Conservation (phyloP, 1,140 invertebrate species). For the Phymastichus coffea region DNA sequence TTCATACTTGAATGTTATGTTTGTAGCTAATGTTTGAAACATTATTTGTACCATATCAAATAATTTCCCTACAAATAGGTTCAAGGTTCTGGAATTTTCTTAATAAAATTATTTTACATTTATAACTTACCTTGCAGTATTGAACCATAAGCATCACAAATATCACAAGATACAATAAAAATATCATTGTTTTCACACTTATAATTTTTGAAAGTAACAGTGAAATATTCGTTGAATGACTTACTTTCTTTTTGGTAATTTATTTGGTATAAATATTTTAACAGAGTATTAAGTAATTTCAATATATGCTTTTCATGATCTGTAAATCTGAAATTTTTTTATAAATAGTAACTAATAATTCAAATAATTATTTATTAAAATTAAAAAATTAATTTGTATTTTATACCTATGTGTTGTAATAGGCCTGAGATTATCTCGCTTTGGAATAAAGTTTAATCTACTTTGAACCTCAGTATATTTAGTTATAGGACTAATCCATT, state of each 20-base stretch:
- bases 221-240: neutral
- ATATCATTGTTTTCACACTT: neutral
- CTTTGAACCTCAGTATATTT: too few relatives aligned
- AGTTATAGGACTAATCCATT: too few relatives aligned
- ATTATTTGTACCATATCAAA: too few relatives aligned
- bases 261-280: constrained; percentile 1
- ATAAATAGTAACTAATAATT: neutral
- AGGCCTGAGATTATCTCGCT: too few relatives aligned
- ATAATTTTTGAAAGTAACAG: neutral
- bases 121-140: constrained; percentile 8
- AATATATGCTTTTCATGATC: neutral
- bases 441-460: too few relatives aligned
- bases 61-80: too few relatives aligned
- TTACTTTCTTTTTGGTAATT: neutral
- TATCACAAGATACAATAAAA: constrained; percentile 3
- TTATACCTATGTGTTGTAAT: constrained; percentile 3
- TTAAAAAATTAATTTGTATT: neutral
- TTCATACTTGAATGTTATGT: too few relatives aligned
- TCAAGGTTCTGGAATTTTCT: too few relatives aligned
- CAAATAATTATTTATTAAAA: neutral
- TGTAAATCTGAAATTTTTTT: constrained; percentile 2
- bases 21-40: too few relatives aligned
- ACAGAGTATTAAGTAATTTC: neutral
- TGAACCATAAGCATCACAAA: constrained; percentile 7
- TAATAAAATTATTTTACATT: too few relatives aligned